phyloP scores from a whole-genome alignment of 2,113 vertebrate species.

The Crotophaga sulcirostris region DNA sequence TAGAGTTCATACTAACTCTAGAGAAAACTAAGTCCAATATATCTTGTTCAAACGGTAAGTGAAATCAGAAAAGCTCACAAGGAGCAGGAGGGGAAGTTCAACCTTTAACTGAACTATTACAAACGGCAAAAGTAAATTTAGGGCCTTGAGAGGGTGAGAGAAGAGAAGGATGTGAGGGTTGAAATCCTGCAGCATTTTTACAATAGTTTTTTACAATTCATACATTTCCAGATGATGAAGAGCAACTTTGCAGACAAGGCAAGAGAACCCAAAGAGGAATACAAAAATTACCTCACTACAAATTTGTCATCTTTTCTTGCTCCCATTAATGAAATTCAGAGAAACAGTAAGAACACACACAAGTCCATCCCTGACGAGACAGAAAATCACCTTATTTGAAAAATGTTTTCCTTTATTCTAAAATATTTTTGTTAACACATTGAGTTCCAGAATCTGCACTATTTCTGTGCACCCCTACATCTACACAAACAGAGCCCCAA shows the following conservation, averaged over 20 bases:
- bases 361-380: not conserved
- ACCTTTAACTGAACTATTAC: slow-evolving; percentile 23
- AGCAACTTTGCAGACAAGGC: not conserved
- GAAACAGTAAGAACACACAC: not conserved
- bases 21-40: slow-evolving; percentile 11
- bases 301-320: not conserved
- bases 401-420: not conserved
- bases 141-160: not conserved
- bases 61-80: slow-evolving; percentile 25
- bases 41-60: not conserved
- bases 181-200: slow-evolving; percentile 36
- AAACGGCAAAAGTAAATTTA: slow-evolving; percentile 50
- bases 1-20: slow-evolving; percentile 14
- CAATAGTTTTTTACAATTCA: not conserved
- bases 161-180: slow-evolving; percentile 9
- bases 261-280: slow-evolving; percentile 22
- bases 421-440: not conserved
- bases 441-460: not conserved
- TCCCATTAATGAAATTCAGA: not conserved
- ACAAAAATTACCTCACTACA: not conserved
- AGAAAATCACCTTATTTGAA: slow-evolving; percentile 27
- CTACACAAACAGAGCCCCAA: slow-evolving; percentile 25
- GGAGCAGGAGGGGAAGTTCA: slow-evolving; percentile 19
- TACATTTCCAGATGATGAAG: slow-evolving; percentile 19
- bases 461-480: not conserved